These are phyloP conservation scores for Sesamia nonagrioides DNA, from an alignment of 1,140 invertebrate species.

Conservation along the genomic window DNA sequence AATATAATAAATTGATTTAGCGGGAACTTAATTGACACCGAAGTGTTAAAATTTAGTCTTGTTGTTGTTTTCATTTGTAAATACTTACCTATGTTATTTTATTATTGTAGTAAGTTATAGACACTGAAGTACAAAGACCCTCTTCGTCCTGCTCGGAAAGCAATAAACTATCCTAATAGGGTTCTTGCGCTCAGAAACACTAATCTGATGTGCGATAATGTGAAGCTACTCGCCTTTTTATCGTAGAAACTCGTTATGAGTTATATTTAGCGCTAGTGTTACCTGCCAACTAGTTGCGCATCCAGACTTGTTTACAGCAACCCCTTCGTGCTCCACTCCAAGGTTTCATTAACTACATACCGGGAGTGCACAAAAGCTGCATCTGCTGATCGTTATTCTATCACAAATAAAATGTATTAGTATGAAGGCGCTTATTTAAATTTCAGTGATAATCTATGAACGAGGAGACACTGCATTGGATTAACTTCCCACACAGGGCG, in stretches of 20 bases:
- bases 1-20: constrained; percentile 18
- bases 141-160: neutral
- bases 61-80: neutral
- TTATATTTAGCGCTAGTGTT: constrained; percentile 56
- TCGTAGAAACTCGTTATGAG: constrained; percentile 48
- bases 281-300: constrained; percentile 60
- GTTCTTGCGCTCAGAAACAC: constrained; percentile 17
- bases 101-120: neutral
- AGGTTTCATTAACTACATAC: constrained; percentile 32
- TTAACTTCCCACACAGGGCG: neutral
- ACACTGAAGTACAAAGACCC: neutral
- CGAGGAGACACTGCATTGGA: neutral
- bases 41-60: neutral
- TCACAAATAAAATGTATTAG: neutral
- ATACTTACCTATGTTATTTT: neutral
- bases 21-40: neutral
- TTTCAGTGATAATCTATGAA: neutral
- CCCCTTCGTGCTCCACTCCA: constrained; percentile 24
- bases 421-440: neutral
- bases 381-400: neutral
- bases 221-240: constrained; percentile 34
- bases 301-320: constrained; percentile 39
- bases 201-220: constrained; percentile 42
- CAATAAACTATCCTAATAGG: constrained; percentile 17
- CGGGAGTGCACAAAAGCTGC: neutral